These are phyloP conservation scores for Rhabdomys dilectus DNA, from an alignment of 2,113 vertebrate species.

Conservation along the genomic window DNA sequence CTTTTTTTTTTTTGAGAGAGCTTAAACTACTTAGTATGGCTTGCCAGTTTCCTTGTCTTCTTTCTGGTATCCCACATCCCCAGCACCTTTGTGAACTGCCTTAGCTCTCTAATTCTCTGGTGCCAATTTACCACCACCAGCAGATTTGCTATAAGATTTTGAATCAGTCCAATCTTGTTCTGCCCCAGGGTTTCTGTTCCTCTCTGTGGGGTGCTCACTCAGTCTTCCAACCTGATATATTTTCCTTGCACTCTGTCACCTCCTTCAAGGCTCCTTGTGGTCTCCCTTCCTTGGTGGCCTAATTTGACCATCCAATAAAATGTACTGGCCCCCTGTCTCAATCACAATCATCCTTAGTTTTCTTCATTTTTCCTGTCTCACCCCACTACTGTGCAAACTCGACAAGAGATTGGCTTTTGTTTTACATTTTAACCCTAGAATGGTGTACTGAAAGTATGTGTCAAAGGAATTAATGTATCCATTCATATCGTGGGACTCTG, in stretches of 20 bases:
- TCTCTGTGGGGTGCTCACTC: background rate
- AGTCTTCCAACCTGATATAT: background rate
- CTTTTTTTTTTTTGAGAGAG: conserved; percentile 14
- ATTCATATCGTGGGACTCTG: background rate
- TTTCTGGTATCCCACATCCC: background rate
- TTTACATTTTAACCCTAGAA: background rate
- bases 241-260: background rate
- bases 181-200: background rate
- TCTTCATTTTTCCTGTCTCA: background rate
- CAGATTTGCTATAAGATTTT: background rate
- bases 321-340: too few relatives aligned
- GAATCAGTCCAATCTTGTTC: background rate
- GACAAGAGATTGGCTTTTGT: background rate
- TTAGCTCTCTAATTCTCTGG: rapidly evolving
- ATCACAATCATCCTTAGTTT: background rate
- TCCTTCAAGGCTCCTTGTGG: background rate
- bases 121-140: background rate
- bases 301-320: background rate
- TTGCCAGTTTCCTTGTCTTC: background rate
- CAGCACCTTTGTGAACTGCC: background rate
- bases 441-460: background rate
- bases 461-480: background rate
- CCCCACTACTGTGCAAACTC: background rate
- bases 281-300: background rate
- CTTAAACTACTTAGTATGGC: background rate